Percentiles rank a stretch among this genome's conserved stretches.
Conservation (phyloP, 2,888 invertebrate genomes). For the Argyra leucocephala region DNA sequence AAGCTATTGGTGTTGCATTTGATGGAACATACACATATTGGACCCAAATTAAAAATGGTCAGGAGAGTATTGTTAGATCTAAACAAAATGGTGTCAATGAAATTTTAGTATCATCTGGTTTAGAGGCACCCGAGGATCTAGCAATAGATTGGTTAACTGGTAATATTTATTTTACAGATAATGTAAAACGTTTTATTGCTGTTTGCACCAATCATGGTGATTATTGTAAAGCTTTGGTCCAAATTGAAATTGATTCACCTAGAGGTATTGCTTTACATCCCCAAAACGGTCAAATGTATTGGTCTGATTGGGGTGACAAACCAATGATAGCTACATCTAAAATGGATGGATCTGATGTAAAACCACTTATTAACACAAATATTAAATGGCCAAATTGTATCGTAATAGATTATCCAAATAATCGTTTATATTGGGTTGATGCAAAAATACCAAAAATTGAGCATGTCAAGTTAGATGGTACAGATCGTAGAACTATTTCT, state of each 20-base stretch:
- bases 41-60: slow-evolving; percentile 61
- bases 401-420: slow-evolving; percentile 67
- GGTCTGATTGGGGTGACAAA: slow-evolving; percentile 76
- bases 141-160: slow-evolving; percentile 68
- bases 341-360: slow-evolving; percentile 71
- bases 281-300: slow-evolving; percentile 69
- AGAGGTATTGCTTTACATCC: slow-evolving; percentile 63
- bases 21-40: slow-evolving; percentile 66
- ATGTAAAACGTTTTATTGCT: slow-evolving; percentile 57
- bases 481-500: slow-evolving; percentile 52
- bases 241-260: slow-evolving; percentile 54
- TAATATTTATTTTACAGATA: slow-evolving; percentile 75
- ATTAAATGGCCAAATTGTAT: slow-evolving; percentile 78
- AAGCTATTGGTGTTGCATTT: slow-evolving; percentile 56
- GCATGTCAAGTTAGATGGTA: slow-evolving; percentile 55
- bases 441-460: slow-evolving; percentile 59
- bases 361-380: slow-evolving; percentile 53
- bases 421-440: slow-evolving; percentile 83
- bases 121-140: slow-evolving; percentile 64
- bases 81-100: slow-evolving; percentile 54
- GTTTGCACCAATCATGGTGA: slow-evolving; percentile 62
- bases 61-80: slow-evolving; percentile 62
- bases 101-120: slow-evolving; percentile 54
- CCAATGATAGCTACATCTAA: slow-evolving; percentile 67
- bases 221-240: slow-evolving; percentile 55